These are phyloP conservation scores for Alethe diademata DNA, from an alignment of 2,113 vertebrate genomes.

Conservation along the genomic window DNA sequence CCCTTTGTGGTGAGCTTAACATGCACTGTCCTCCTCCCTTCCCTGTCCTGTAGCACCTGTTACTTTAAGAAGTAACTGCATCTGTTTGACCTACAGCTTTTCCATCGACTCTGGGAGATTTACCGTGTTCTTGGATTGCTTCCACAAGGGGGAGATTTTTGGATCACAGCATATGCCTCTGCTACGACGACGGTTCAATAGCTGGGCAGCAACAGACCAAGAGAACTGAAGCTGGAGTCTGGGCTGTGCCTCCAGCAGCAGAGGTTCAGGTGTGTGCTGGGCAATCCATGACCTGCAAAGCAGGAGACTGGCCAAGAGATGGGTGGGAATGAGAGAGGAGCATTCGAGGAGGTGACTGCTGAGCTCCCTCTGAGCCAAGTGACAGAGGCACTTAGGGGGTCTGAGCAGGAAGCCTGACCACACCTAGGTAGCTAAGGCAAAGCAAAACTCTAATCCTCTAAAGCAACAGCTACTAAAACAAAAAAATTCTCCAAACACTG, in stretches of 20 bases:
- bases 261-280: not conserved
- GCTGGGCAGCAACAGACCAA: not conserved
- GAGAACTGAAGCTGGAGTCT: not conserved
- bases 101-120: rapidly evolving
- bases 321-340: not conserved
- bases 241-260: not conserved
- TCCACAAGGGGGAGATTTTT: not conserved
- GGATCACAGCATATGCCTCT: not conserved
- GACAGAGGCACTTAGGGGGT: not conserved
- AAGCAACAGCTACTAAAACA: not conserved
- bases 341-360: rapidly evolving
- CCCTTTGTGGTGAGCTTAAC: not conserved
- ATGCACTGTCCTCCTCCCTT: not conserved
- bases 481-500: not conserved
- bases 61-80: not conserved
- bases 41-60: not conserved
- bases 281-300: not conserved
- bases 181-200: rapidly evolving
- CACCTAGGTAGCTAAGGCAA: not conserved
- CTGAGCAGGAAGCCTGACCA: not conserved
- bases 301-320: not conserved
- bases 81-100: not conserved
- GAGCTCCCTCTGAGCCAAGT: not conserved
- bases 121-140: not conserved
- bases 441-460: not conserved